Evolutionary conservation across 2,888 invertebrate genomes (phyloP).

Genomic region (Sussaba pulchella): DNA sequence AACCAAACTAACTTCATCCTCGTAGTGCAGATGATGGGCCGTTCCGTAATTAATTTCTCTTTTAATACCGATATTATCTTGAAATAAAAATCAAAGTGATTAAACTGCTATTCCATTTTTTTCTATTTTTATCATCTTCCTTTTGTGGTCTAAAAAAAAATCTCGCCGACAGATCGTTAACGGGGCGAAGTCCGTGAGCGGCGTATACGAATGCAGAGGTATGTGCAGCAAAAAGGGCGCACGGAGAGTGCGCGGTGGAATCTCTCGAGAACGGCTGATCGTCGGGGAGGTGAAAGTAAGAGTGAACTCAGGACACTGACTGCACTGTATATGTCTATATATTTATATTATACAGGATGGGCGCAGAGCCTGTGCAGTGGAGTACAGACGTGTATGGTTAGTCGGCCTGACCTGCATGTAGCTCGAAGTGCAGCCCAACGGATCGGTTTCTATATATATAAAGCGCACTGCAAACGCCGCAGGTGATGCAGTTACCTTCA

Average conservation of each 20-base stretch:
- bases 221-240: constrained; percentile 17
- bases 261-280: constrained; percentile 38
- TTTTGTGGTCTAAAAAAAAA: no score
- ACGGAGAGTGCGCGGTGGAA: constrained; percentile 26
- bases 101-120: no score
- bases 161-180: no score
- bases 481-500: constrained; percentile 38
- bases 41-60: no score
- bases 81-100: no score
- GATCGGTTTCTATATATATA: constrained; percentile 29
- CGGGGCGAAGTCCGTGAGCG: background rate
- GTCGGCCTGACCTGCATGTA: constrained; percentile 22
- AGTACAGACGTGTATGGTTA: background rate
- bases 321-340: constrained; percentile 13
- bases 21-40: no score
- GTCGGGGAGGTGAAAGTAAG: constrained; percentile 52
- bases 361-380: background rate
- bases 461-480: constrained; percentile 23
- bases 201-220: background rate
- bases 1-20: no score
- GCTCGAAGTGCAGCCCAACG: constrained; percentile 40
- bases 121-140: no score
- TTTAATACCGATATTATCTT: no score
- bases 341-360: background rate
- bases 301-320: constrained; percentile 43